phyloP scores from a whole-genome alignment of 2,888 invertebrate genomes.

The Mesorhabditis belari region DNA sequence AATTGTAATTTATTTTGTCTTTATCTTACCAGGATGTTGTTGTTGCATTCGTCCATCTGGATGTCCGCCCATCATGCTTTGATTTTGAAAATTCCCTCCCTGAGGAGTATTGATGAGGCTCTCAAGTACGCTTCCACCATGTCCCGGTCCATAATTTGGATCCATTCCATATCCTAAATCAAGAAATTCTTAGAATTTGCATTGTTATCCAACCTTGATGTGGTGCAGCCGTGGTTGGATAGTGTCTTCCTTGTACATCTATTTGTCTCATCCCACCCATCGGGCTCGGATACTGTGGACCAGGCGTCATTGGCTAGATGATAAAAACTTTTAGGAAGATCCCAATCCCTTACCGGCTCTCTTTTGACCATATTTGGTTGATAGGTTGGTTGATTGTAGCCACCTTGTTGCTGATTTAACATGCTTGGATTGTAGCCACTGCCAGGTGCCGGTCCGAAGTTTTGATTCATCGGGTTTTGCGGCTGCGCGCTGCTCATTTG shows the following conservation, averaged over 20 bases:
- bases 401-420: slow-evolving; percentile 3
- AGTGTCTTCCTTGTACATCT: not conserved
- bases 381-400: slow-evolving; percentile 2
- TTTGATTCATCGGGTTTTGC: too few species aligned
- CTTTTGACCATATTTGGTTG: slow-evolving; percentile 1
- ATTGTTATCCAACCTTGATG: not conserved
- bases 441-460: not conserved
- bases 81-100: too few species aligned
- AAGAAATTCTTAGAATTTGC: too few species aligned
- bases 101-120: slow-evolving; percentile 31
- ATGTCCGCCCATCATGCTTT: too few species aligned
- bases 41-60: too few species aligned
- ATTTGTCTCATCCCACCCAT: not conserved
- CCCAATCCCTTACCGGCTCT: not conserved
- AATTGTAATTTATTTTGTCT: too few species aligned
- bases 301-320: not conserved
- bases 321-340: not conserved
- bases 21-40: too few species aligned
- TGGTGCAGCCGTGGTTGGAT: not conserved
- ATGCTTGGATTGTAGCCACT: not conserved
- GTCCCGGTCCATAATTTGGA: slow-evolving; percentile 1
- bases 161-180: not conserved
- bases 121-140: slow-evolving; percentile 17
- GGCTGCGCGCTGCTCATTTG: slow-evolving; percentile 18
- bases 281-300: not conserved